Evolutionary conservation across 2,797 vertebrate genomes (phyloP).

Genomic region (Pelochelys cantorii): DNA sequence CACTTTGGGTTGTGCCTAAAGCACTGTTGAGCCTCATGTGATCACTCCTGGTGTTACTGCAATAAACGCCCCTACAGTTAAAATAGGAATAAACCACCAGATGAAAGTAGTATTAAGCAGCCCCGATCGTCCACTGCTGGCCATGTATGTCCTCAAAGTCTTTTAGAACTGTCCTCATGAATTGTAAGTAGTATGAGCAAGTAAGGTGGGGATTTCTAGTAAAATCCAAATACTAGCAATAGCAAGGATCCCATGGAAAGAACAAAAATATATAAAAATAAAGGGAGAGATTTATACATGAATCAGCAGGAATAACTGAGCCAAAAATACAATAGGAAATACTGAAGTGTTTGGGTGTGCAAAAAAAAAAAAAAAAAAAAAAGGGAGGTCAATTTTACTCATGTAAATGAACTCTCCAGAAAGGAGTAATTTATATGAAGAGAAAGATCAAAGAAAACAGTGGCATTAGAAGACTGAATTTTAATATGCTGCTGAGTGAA

Average conservation of each 20-base stretch:
- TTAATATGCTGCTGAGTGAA: conserved; percentile 56
- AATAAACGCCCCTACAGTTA: not conserved
- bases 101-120: not conserved
- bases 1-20: fast-evolving
- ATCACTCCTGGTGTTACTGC: not conserved
- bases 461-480: conserved; percentile 68
- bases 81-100: not conserved
- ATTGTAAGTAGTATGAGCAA: not conserved
- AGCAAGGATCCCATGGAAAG: not conserved
- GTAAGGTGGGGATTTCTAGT: not conserved
- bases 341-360: not conserved
- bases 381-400: conserved; percentile 43
- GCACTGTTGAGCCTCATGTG: fast-evolving
- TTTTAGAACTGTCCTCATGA: fast-evolving
- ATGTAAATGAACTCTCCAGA: conserved; percentile 42
- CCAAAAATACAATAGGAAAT: not conserved
- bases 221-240: not conserved
- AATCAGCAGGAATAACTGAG: conserved; percentile 7
- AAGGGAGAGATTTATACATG: not conserved
- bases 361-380: conserved; percentile 57
- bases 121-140: not conserved
- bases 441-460: conserved; percentile 68
- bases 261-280: not conserved
- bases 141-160: not conserved
- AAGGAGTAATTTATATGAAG: conserved; percentile 34